Percentiles rank a stretch among this genome's conserved stretches.
Conservation (phyloP, 1,140 invertebrate genomes). For the Zaprionus kolodkinae region DNA sequence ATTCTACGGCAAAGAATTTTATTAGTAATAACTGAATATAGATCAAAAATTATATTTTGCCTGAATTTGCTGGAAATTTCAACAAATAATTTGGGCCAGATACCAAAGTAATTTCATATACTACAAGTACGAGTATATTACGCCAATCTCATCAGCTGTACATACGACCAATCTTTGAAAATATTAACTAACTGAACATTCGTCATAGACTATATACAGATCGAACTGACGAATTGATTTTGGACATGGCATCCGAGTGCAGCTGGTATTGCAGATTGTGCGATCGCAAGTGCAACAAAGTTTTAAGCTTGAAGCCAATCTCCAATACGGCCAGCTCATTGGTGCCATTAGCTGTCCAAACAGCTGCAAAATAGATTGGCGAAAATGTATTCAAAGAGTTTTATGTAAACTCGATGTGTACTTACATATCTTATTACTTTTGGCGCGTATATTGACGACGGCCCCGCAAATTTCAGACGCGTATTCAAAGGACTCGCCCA, state of each 20-base stretch:
- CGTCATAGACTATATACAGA: slow-evolving; percentile 67
- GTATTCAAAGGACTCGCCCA: slow-evolving; percentile 98
- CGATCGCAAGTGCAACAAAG: slow-evolving; percentile 87
- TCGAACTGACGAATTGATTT: slow-evolving; percentile 82
- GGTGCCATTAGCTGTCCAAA: slow-evolving; percentile 85
- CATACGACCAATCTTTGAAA: slow-evolving; percentile 29
- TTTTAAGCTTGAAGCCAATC: slow-evolving; percentile 94
- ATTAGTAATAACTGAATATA: not conserved
- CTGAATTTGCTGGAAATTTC: slow-evolving; percentile 41
- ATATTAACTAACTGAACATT: slow-evolving; percentile 8
- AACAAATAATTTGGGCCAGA: slow-evolving; percentile 42
- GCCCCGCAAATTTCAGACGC: slow-evolving; percentile 97
- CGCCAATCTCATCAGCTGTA: slow-evolving; percentile 21
- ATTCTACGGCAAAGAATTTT: slow-evolving; percentile 17
- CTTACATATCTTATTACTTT: slow-evolving; percentile 93
- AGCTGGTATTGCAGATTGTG: slow-evolving; percentile 90
- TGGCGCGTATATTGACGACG: slow-evolving; percentile 96
- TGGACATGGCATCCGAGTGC: slow-evolving; percentile 93
- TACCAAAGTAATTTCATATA: slow-evolving; percentile 28
- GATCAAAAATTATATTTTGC: slow-evolving; percentile 10
- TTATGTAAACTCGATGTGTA: not conserved
- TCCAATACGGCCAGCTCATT: slow-evolving; percentile 90
- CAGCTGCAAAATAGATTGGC: slow-evolving; percentile 48
- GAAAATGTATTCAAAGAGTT: slow-evolving; percentile 80
- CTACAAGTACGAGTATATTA: slow-evolving; percentile 29